Base-by-base conservation (phyloP, 2,113 vertebrate genomes). In the Morone chrysops region DNA sequence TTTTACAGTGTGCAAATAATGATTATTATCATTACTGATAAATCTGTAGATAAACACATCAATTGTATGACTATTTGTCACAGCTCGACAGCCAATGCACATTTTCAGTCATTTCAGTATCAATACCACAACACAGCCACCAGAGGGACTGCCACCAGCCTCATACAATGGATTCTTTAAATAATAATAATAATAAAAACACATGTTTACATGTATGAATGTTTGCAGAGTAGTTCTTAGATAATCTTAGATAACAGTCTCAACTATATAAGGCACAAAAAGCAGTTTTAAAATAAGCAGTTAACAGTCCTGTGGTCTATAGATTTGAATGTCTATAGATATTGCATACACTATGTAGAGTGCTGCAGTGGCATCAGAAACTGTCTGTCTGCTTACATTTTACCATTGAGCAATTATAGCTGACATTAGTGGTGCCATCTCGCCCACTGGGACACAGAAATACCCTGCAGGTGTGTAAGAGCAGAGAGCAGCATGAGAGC, bases 391-490 rank as follows among this genome's bases (percentile, higher is more conserved):
- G 67, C 12, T 16, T 47, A 2, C 8, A 22, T 43, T 51, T 70
- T 22, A 25, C 5, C 6, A 47, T 40, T 14, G 54, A 25, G 11
- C 20, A 60, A 43, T 25, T 25, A 25, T 1, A 1, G 10, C 41
- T 71, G 43, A 57, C n/a, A 22, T 22, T 9, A 53, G 0, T 36
- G 9, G 9, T 16, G 17, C 5, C 45, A 59, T 60, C 11, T 47
- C 0, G 2, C 43, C 20, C 1, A 18, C 1, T 56, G 36, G 18
- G 2, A 25, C 22, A 16, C 31, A 63, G 73, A 75, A 71, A n/a
- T 62, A 63, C 70, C 45, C 47, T 89, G 87, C 87, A 92, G 92
- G 91, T 94, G 90, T 80, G 83, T 70, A 12, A 1, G 4, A 78
- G 45, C 68, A 71, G 43, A 89, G 36, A 87, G 81, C 53, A 59